Evolutionary conservation across 2,113 vertebrate species (phyloP), one percentile per base, ranked within the genome.

Genomic region (Rousettus leschenaultii): DNA sequence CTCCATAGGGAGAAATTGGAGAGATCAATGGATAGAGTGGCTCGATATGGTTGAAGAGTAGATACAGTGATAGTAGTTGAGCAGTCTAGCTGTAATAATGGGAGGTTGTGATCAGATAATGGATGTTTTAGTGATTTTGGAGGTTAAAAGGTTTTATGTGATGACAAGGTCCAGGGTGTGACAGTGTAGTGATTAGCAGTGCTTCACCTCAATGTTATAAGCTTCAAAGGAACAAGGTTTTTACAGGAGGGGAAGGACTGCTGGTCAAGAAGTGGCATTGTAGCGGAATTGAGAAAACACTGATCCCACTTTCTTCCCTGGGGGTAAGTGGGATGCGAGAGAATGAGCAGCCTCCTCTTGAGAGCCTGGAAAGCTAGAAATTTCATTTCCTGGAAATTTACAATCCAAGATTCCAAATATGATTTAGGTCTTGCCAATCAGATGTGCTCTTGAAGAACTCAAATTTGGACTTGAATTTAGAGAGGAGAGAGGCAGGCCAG

Each of bases 71-170:
- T 57, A 45, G 59, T 38, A 35, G 53, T 89, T 89, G 59, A 85
- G 68, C 91, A 38, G 0, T 61, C 38, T 88, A 38, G 35, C 63
- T 77, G 1, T 70, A 82, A 65, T 82, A 65, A 71, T 43, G n/a
- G 71, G 40, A 87, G 59, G 33, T 38, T 77, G 33, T 86, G 79
- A 55, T 86, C 38, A 28, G 57, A 15, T 30, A 77, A 10, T 95
- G 59, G 45, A 74, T 89, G 84, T 86, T 66, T 57, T 77, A 45
- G 53, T 86, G 53, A 86, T 95, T 95, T 83, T 33, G 75, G 55
- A 82, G 15, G 43, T 86, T 86, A 68, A 85, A 57, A 89, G 57
- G 71, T 79, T 84, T 94, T 78, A 21, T 48, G 30, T 88, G 83
- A 45, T 83, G 75, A 59, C 40, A 79, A n/a, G 18, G 21, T 93